phyloP scores from a whole-genome alignment of 2,113 vertebrate species.

The Calcarius ornatus region DNA sequence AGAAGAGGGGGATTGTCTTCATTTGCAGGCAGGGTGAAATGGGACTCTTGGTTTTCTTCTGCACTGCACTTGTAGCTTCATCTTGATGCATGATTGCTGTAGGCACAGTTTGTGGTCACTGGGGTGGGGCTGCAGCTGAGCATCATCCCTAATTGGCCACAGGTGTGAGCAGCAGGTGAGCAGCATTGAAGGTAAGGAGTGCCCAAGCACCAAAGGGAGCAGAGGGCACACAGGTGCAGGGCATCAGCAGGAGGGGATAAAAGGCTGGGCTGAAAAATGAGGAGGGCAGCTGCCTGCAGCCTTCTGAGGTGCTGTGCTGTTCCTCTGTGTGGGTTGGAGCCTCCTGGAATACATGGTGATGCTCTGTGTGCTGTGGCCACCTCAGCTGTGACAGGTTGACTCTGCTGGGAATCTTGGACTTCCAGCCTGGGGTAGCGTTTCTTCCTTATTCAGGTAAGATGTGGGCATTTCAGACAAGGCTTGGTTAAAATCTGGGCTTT shows the following conservation, averaged over 20 bases:
- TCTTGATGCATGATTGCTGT: background rate
- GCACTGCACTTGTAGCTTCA: background rate
- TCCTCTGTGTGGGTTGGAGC: background rate
- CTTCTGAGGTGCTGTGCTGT: background rate
- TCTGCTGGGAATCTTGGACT: background rate
- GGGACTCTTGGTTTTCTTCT: background rate
- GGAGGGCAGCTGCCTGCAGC: background rate
- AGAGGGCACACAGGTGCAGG: background rate
- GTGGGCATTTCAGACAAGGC: background rate
- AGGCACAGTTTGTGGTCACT: background rate
- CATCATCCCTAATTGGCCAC: background rate
- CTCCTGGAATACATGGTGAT: accelerated
- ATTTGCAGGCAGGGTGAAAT: background rate
- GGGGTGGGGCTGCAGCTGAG: background rate
- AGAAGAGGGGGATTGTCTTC: background rate
- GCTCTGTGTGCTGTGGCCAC: accelerated
- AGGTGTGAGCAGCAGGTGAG: background rate
- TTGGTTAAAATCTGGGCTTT: background rate
- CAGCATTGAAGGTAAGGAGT: no score
- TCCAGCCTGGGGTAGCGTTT: accelerated
- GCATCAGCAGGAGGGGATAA: background rate
- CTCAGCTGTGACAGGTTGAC: background rate
- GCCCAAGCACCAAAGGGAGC: background rate
- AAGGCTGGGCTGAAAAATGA: background rate
- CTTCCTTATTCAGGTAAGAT: background rate